Evolutionary conservation across 1,140 invertebrate species (phyloP).

Genomic region (Drosophila simulans): DNA sequence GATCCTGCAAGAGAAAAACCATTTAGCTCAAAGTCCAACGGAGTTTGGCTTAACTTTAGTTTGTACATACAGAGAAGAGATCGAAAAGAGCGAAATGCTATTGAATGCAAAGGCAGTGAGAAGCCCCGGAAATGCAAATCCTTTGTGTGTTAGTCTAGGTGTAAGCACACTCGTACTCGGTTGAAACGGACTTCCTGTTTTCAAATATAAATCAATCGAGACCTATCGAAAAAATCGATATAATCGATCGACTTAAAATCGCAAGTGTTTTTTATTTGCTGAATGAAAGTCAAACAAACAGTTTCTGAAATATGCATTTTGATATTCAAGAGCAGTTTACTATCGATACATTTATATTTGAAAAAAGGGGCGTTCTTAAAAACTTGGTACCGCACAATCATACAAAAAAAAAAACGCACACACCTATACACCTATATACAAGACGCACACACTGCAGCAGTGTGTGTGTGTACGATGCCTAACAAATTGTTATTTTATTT

Average conservation of each 20-base stretch:
- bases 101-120: slow-evolving; percentile 16
- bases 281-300: neutral
- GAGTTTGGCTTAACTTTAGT: slow-evolving; percentile 47
- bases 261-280: neutral
- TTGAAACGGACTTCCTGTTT: neutral
- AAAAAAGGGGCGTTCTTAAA: neutral
- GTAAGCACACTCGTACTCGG: slow-evolving; percentile 30
- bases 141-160: slow-evolving; percentile 51
- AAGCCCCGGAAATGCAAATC: slow-evolving; percentile 34
- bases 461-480: slow-evolving; percentile 60
- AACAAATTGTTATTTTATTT: slow-evolving; percentile 81
- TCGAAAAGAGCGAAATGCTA: slow-evolving; percentile 19
- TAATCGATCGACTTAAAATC: neutral
- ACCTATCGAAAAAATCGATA: neutral
- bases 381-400: slow-evolving; percentile 25
- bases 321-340: neutral
- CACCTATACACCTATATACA: slow-evolving; percentile 6
- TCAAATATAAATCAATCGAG: neutral
- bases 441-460: slow-evolving; percentile 27
- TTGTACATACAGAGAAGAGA: slow-evolving; percentile 57
- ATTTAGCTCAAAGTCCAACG: slow-evolving; percentile 59
- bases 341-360: neutral
- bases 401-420: slow-evolving; percentile 16
- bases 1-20: slow-evolving; percentile 8
- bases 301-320: neutral